Conservation (phyloP, 92 coral and sea anemone genomes). For the Galaxea fascicularis region DNA sequence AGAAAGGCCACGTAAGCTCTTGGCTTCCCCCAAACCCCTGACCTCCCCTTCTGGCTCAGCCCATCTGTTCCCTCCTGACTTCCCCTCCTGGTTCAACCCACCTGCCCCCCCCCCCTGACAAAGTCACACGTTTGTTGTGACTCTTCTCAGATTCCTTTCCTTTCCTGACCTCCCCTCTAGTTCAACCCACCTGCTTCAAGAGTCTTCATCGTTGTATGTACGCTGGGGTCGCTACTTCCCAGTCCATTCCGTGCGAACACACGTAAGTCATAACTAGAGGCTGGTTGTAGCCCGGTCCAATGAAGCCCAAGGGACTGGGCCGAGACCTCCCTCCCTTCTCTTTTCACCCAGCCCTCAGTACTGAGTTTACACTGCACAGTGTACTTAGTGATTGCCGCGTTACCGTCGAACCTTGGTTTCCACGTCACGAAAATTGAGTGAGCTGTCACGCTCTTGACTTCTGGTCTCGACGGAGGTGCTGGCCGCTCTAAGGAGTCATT, state of each 20-base stretch:
- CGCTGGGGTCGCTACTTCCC: slow-evolving; percentile 81
- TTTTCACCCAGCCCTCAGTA: slow-evolving; percentile 47
- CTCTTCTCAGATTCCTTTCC: too few species aligned
- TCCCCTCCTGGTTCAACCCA: too few species aligned
- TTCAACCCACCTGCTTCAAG: background rate
- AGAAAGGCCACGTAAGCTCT: too few species aligned
- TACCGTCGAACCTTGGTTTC: slow-evolving; percentile 79
- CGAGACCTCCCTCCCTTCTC: slow-evolving; percentile 16
- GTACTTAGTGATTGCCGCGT: slow-evolving; percentile 74
- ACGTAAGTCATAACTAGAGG: slow-evolving; percentile 79
- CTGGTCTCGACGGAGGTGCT: slow-evolving; percentile 75
- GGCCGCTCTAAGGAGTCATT: slow-evolving; percentile 72
- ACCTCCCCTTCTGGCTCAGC: background rate
- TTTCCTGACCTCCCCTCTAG: background rate
- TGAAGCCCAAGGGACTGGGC: slow-evolving; percentile 53
- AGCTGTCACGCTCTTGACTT: slow-evolving; percentile 56
- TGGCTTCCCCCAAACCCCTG: background rate
- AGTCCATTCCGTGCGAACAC: slow-evolving; percentile 79
- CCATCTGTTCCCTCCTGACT: background rate
- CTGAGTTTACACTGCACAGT: slow-evolving; percentile 72
- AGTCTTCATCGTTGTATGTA: slow-evolving; percentile 55
- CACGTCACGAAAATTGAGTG: slow-evolving; percentile 77
- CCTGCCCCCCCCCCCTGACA: too few species aligned
- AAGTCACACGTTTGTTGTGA: too few species aligned
- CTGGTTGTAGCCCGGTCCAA: slow-evolving; percentile 76